Percentiles rank a stretch among this genome's conserved stretches.
phyloP scores from a whole-genome alignment of 2,797 vertebrate species.

The Aplochiton taeniatus region DNA sequence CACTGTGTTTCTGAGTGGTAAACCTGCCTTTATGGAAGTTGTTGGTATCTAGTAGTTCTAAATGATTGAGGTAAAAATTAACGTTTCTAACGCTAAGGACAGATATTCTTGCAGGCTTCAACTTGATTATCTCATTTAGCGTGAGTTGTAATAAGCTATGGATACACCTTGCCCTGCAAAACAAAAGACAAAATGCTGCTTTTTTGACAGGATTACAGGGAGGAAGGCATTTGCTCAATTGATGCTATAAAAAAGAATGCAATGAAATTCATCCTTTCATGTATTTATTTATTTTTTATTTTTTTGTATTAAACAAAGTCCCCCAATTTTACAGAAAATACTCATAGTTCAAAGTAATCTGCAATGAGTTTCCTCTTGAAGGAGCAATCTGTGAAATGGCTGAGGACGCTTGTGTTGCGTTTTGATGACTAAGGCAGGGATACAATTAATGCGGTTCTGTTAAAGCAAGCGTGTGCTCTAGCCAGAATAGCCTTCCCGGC shows the following conservation, averaged over 20 bases:
- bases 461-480: conserved; percentile 4
- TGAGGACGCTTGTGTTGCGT: neutral
- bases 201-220: neutral
- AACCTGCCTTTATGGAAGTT: too few relatives aligned
- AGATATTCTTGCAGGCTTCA: too few relatives aligned
- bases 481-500: conserved; percentile 15
- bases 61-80: too few relatives aligned
- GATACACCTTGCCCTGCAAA: too few relatives aligned
- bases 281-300: neutral
- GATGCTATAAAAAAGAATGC: conserved; percentile 37
- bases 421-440: conserved; percentile 21
- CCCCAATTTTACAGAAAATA: too few relatives aligned
- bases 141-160: too few relatives aligned
- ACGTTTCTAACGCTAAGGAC: too few relatives aligned
- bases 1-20: too few relatives aligned
- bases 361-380: neutral
- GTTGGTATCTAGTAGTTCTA: too few relatives aligned
- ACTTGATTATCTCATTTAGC: too few relatives aligned
- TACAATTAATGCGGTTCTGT: conserved; percentile 24
- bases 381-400: neutral
- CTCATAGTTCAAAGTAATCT: too few relatives aligned
- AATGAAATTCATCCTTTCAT: neutral
- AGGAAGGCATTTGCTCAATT: conserved; percentile 37
- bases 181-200: neutral
- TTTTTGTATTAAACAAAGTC: too few relatives aligned